Base-by-base conservation (phyloP, 1,140 invertebrate species). In the Pogonomyrmex barbatus region DNA sequence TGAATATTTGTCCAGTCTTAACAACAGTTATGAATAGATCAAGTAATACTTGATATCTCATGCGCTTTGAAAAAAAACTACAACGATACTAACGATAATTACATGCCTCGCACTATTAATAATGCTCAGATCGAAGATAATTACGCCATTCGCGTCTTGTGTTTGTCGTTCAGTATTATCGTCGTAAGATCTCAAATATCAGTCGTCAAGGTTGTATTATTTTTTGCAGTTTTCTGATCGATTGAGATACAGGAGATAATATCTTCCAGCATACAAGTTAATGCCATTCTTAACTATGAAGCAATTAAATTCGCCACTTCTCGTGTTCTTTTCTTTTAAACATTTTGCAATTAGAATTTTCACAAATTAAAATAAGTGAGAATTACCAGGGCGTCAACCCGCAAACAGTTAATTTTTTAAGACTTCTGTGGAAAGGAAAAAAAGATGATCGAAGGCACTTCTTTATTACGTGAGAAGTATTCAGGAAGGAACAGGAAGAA, bases 121-220 rank as follows among this genome's bases (percentile, higher is more conserved):
- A 52, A 82, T 63, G 14, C 58, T 82, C 39, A 81, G 1, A 6
- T 3, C 12, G n/a, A 6, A 60, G 52, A 36, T 82, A 54, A 62
- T 89, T 89, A 87, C 89, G 85, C 50, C 85, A 92, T 90, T 83
- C 89, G 85, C 8, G 70, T 87, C n/a, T 84, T 87, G 33, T 78
- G 81, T 90, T 91, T 91, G 50, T 89, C 88, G 82, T 92, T 85
- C 73, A 76, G 78, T 89, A 87, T 79, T 68, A 47, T 33, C 87
- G 75, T 85, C 88, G n/a, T 81, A 12, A 63, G 77, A 87, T 89
- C 88, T 89, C 75, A 68, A 75, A 56, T 89, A 47, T 90, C 88
- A 45, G 47, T 87, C 67, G 50, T 62, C 88, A 90, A 90, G 88
- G 85, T 75, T 89, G 75, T 52, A 4, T 33, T 10, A 88, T 88